These are phyloP conservation scores for Dasysyrphus albostriatus DNA, from an alignment of 2,888 invertebrate species.

Conservation along the genomic window DNA sequence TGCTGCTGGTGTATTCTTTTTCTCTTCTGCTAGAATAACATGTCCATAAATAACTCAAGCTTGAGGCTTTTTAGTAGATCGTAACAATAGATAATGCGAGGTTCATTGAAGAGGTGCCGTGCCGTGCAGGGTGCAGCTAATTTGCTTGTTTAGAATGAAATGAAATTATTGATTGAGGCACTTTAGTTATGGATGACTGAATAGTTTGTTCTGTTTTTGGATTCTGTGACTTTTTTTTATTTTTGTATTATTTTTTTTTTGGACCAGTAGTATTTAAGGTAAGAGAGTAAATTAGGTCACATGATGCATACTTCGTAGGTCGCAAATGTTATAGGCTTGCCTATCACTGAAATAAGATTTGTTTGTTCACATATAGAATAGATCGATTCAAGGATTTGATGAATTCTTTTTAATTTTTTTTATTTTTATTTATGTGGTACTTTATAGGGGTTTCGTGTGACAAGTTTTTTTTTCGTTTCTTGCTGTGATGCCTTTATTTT, in stretches of 20 bases:
- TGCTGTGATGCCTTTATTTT: neutral
- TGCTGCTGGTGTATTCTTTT: conserved; percentile 52
- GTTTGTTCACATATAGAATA: neutral
- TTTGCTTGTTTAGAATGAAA: conserved; percentile 69
- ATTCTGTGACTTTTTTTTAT: conserved; percentile 40
- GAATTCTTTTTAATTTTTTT: neutral
- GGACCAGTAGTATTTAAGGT: conserved; percentile 14
- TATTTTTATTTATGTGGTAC: no score
- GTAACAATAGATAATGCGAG: conserved; percentile 69
- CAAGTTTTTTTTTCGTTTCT: no score
- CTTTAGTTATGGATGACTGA: conserved; percentile 53
- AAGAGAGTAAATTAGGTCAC: conserved; percentile 32
- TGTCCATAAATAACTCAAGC: conserved; percentile 74
- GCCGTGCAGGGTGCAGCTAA: conserved; percentile 65
- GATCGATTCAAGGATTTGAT: conserved; percentile 32
- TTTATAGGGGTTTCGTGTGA: no score
- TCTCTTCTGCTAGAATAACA: conserved; percentile 29
- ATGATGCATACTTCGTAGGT: conserved; percentile 20
- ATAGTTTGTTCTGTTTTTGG: conserved; percentile 43
- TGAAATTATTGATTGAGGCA: conserved; percentile 63
- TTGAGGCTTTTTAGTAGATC: conserved; percentile 64
- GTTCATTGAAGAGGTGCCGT: conserved; percentile 61
- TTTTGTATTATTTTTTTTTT: neutral
- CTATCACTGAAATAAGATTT: conserved; percentile 26
- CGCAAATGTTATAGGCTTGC: conserved; percentile 34